phyloP scores from a whole-genome alignment of 2,797 vertebrate genomes.

The Paratrypauchen microcephalus region DNA sequence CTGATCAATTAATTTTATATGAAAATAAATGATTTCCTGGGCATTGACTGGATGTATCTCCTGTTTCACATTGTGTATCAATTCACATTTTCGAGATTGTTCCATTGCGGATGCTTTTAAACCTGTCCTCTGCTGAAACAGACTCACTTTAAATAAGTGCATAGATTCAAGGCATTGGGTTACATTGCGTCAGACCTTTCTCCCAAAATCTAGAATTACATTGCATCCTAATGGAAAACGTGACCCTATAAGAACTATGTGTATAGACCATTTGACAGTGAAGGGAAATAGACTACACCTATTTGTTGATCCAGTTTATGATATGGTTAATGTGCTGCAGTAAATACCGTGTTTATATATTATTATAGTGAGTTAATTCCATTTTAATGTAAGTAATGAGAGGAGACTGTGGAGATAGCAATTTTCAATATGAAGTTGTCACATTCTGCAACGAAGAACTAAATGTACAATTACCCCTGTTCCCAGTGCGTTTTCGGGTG shows the following conservation, averaged over 20 bases:
- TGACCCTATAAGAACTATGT: background rate
- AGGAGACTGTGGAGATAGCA: background rate
- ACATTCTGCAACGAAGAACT: background rate
- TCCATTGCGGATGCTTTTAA: background rate
- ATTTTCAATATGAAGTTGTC: background rate
- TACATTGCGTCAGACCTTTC: background rate
- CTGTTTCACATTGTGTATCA: background rate
- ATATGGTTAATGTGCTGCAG: background rate
- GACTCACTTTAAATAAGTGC: background rate
- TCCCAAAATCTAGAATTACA: slow-evolving; percentile 1
- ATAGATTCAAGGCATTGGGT: background rate
- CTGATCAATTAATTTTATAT: too few relatives aligned
- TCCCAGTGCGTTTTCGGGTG: too few relatives aligned
- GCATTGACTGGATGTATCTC: background rate
- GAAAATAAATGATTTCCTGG: background rate
- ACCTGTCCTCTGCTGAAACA: background rate
- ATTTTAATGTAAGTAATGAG: background rate
- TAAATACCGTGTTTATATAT: background rate
- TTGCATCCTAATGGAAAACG: slow-evolving; percentile 13
- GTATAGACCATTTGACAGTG: background rate
- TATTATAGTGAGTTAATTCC: background rate
- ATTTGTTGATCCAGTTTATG: background rate
- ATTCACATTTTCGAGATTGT: background rate
- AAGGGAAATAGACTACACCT: background rate
- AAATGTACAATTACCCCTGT: background rate